Base-by-base conservation (phyloP, 2,797 vertebrate species). In the Anguilla anguilla region DNA sequence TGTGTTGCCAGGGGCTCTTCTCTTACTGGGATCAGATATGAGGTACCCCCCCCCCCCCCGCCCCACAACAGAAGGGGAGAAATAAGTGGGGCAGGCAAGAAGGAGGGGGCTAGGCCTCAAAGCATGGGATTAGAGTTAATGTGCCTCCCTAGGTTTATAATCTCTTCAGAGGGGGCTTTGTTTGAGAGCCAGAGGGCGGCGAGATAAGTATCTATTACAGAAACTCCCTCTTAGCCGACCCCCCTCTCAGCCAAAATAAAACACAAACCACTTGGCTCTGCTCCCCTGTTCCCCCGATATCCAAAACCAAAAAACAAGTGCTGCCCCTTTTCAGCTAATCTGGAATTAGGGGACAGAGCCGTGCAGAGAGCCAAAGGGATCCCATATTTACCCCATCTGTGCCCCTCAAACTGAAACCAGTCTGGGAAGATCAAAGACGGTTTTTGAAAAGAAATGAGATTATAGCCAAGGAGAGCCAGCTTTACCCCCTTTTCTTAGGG, bases 201-300 rank as follows among this genome's bases (percentile, higher is more conserved):
- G 92, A 96, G 95, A 96, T 97, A 96, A 96, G 96, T 97, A 97
- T 97, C 96, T 96, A 96, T 97, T 97, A 97, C 96, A 96, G 96
- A 95, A 95, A 95, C 95, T 93, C 94, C 94, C 94, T 95, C 95
- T 96, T 95, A 95, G 94, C 95, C 95, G 92, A 88, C 90, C 92
- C 91, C 93, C 94, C 93, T 94, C 91, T 92, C 92, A 94, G 94
- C 92, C 94, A 94, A 96, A 95, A 95, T 93, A 91, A 95, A 93
- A 92, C 94, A 95, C 95, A 96, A 96, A 96, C 95, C 96, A 95
- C 94, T 96, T 91, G 93, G 93, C 95, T 93, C 90, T 93, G 92
- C 93, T 93, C 93, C 94, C 93, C 94, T 93, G 92, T 92, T 93
- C 90, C 94, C 95, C 94, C 96, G 96, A 96, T 96, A 96, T 93